Evolutionary conservation across 1,140 invertebrate species (phyloP), one percentile per base, ranked within the genome.

Genomic region (Drosophila willistoni): DNA sequence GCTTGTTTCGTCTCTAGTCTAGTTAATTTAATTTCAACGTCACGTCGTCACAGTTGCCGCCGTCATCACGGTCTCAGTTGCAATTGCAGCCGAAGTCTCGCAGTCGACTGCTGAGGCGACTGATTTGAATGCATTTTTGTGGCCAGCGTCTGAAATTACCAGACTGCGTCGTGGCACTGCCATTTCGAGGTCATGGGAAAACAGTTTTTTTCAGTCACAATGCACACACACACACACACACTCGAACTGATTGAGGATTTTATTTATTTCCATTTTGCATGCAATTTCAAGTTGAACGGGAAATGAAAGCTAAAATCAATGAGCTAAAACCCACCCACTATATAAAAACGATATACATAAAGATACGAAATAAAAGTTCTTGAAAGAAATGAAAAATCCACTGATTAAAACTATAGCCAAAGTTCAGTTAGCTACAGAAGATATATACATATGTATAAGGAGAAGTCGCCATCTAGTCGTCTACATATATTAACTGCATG

Each of bases 1-100:
- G 22, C 72, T 62, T 65, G 76, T 64, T 39, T 61, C 44, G 69
- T 89, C 84, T 84, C 80, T 84, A 79, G 84, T 89, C 84, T 74
- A 81, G 84, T 89, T 89, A 82, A 89, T 89, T 89, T 89, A 89
- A 89, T 89, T 89, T 89, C 84, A 89, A 89, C 84, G 84, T 89
- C 84, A 89, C 84, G 84, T 89, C 76, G 75, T 71, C 74, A 70
- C 73, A 70, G 73, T 77, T 74, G 73, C 44, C 44, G 73, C 71
- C 74, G 54, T 77, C 74, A 65, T 62, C 74, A 55, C 39, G 64
- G 39, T 33, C 42, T 19, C 41, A 29, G n/a, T 36, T 29, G 29
- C 29, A 29, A 29, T 29, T 29, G 29, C 29, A 29, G 29, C 29
- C 29, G 29, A 29, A 29, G 29, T 29, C 29, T 29, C n/a, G 25